phyloP scores from a whole-genome alignment of 1,140 invertebrate genomes.

The Pseudomyrmex concolor region DNA sequence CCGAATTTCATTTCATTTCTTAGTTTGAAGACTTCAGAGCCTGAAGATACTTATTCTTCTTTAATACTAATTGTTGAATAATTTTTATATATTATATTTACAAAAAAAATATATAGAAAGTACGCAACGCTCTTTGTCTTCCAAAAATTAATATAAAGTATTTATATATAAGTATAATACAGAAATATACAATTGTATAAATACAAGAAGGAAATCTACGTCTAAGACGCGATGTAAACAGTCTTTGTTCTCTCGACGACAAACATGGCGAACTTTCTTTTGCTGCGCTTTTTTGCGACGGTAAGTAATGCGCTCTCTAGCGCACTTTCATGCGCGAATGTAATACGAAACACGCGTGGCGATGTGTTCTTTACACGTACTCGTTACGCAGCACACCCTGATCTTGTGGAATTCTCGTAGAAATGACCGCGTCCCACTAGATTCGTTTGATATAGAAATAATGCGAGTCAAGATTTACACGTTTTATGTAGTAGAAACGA shows the following conservation, averaged over 20 bases:
- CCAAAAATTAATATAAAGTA: not conserved
- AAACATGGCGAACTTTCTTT: slow-evolving; percentile 37
- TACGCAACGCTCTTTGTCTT: not conserved
- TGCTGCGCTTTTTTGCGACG: not conserved
- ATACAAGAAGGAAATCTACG: not conserved
- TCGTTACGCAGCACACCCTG: slow-evolving; percentile 20
- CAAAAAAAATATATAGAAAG: not conserved
- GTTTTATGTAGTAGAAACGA: not conserved
- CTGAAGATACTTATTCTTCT: too few relatives aligned
- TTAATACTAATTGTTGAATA: too few relatives aligned
- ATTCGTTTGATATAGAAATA: slow-evolving; percentile 9
- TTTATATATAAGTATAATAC: not conserved
- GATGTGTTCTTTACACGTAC: slow-evolving; percentile 19
- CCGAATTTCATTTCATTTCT: too few relatives aligned
- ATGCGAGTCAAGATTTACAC: not conserved
- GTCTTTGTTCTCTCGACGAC: slow-evolving; percentile 24
- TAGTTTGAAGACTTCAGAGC: too few relatives aligned
- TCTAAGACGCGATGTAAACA: not conserved
- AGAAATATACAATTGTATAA: not conserved
- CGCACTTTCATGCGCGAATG: slow-evolving; percentile 16
- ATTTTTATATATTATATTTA: not conserved
- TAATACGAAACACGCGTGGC: slow-evolving; percentile 31
- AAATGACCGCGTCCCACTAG: not conserved
- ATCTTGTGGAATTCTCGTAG: slow-evolving; percentile 1
- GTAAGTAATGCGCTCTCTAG: slow-evolving; percentile 12